Evolutionary conservation across 2,888 invertebrate genomes (phyloP), one percentile per base, ranked within the genome.

Genomic region (Stenchaetothrips biformis): DNA sequence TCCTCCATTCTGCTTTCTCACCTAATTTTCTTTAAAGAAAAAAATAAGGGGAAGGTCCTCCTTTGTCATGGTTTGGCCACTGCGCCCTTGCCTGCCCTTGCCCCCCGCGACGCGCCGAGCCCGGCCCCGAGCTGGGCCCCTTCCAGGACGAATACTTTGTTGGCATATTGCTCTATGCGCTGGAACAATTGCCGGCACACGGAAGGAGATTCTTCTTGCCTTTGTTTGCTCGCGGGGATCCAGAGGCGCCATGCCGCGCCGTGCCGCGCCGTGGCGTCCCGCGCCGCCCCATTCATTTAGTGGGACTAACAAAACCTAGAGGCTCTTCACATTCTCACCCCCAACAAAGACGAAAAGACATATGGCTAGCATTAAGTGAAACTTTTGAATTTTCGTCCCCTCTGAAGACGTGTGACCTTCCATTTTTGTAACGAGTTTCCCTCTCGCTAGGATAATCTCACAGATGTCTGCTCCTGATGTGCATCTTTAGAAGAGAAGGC

Each of bases 1-100:
- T 62, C 25, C 80, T 81, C 82, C 81, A 80, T 84, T 84, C 85
- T 83, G 84, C 85, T 84, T 85, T 85, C 86, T 85, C 85, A 85
- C 86, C 86, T 82, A 80, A 78, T 79, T 81, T 87, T 87, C 87
- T 79, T 74, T 21, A 16, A 18, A 18, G 18, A 79, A 37, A 62
- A 18, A 7, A 16, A 21, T 16, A 77, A 77, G 21, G 37, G 21
- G 37, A 77, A 77, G 16, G 37, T 4, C 16, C 21, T 37, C 77
- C 25, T 27, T 25, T 77, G 25, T 25, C 25, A 37, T 67, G 37
- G 48, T 78, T 25, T 21, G 48, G 67, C 78, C 59, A 62, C 67
- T 78, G 27, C 48, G 49, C 37, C 37, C 79, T 78, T 21, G 67
- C 27, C 78, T 79, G 78, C 48, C 80, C 74, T 79, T 80, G 80